Evolutionary conservation across 2,113 vertebrate genomes (phyloP).

Genomic region (Perca flavescens): DNA sequence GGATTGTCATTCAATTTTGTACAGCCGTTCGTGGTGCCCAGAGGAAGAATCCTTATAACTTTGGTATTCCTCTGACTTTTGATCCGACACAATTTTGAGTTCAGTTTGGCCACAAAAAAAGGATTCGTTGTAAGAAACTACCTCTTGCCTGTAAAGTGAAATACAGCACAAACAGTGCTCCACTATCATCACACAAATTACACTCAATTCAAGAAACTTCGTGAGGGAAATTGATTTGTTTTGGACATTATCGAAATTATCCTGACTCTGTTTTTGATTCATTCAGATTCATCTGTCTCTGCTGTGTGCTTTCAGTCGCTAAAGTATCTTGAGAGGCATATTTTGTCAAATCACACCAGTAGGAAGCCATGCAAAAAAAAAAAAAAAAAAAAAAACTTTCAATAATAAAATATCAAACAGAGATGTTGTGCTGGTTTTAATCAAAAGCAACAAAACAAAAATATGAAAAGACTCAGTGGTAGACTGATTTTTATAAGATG

Average conservation of each 20-base stretch:
- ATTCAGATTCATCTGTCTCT: slow-evolving; percentile 25
- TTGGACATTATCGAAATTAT: slow-evolving; percentile 22
- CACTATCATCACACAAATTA: not conserved
- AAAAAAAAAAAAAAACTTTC: not conserved
- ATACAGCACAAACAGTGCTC: not conserved
- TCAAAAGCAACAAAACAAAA: slow-evolving; percentile 1
- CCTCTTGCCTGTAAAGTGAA: not conserved
- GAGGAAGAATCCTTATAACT: not conserved
- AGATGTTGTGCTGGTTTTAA: slow-evolving; percentile 13
- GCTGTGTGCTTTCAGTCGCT: slow-evolving; percentile 4
- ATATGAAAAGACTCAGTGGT: not conserved
- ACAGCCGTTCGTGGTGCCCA: not conserved
- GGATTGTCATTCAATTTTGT: not conserved
- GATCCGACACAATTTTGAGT: not conserved
- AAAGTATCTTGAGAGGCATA: not conserved
- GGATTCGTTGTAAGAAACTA: not conserved
- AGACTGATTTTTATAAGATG: slow-evolving; percentile 22
- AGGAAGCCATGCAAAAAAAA: not conserved
- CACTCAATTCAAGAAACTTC: slow-evolving; percentile 2
- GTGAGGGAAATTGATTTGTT: slow-evolving; percentile 19
- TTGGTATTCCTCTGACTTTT: not conserved
- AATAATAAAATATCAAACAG: slow-evolving; percentile 21
- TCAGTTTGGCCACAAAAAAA: not conserved
- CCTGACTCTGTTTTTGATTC: not conserved
- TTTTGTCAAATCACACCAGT: slow-evolving; percentile 22